phyloP scores from a whole-genome alignment of 2,113 vertebrate species.

The Vanacampus margaritifer region DNA sequence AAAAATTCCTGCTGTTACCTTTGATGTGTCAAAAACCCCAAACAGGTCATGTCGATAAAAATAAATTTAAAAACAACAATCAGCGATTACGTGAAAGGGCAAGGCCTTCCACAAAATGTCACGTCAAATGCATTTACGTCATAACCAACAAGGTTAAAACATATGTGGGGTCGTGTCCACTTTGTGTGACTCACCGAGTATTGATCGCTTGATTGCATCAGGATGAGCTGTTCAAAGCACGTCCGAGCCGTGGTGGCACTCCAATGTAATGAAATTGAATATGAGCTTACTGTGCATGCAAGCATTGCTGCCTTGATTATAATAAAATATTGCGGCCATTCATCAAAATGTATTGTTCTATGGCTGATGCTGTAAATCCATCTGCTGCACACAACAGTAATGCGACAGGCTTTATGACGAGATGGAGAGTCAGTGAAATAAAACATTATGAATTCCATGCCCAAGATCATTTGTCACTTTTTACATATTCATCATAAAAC shows the following conservation, averaged over 20 bases:
- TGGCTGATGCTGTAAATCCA: constrained; percentile 30
- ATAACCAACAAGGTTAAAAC: constrained; percentile 19
- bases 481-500: constrained; percentile 69
- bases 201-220: constrained; percentile 29
- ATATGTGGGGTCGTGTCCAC: constrained; percentile 20
- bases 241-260: not conserved
- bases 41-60: not conserved
- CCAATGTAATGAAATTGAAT: constrained; percentile 3
- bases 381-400: constrained; percentile 1
- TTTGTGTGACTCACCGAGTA: constrained; percentile 6
- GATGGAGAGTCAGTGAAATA: constrained; percentile 34
- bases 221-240: constrained; percentile 11
- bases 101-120: not conserved
- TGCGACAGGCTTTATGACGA: constrained; percentile 19
- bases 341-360: constrained; percentile 13
- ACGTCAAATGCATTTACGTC: constrained; percentile 4
- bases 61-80: not conserved
- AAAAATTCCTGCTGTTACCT: no score
- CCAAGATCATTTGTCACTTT: constrained; percentile 28
- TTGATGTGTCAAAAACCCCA: not conserved
- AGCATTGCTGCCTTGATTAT: not conserved
- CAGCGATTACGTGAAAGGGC: not conserved
- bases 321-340: not conserved
- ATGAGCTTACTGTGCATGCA: not conserved
- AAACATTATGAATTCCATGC: constrained; percentile 58